Percentiles rank a stretch among this genome's conserved stretches.
Conservation (phyloP, 2,113 vertebrate genomes). For the Rhabdomys dilectus region DNA sequence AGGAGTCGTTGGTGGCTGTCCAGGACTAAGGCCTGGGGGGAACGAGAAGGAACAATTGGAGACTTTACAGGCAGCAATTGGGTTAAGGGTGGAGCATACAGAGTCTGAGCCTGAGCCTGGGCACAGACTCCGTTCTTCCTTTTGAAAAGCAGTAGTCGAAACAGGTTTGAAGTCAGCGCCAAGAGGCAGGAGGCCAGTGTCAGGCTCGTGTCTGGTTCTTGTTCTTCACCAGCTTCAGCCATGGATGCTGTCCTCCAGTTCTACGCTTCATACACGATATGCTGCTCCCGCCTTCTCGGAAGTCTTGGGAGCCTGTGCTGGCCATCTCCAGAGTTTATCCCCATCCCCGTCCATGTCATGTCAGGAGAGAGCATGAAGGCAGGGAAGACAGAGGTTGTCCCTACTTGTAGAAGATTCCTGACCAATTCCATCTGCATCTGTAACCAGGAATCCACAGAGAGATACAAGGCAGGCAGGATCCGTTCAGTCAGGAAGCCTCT, state of each 20-base stretch:
- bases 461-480: constrained; percentile 27
- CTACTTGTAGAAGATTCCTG: not conserved
- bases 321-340: not conserved
- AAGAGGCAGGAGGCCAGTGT: constrained; percentile 29
- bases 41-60: constrained; percentile 1
- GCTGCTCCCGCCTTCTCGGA: not conserved
- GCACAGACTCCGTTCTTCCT: constrained; percentile 35
- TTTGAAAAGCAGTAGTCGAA: constrained; percentile 67
- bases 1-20: constrained; percentile 29
- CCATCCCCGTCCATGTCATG: not conserved
- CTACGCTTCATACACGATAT: no score
- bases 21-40: constrained; percentile 20
- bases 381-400: constrained; percentile 17
- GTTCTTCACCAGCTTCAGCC: not conserved
- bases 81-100: not conserved
- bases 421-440: constrained; percentile 8
- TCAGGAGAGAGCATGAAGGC: constrained; percentile 34
- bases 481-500: constrained; percentile 40
- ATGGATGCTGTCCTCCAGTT: not conserved
- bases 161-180: constrained; percentile 43
- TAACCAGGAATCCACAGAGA: constrained; percentile 22
- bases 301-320: not conserved
- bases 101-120: not conserved
- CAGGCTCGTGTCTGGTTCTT: not conserved
- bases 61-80: constrained; percentile 22